Base-by-base conservation (phyloP, 2,797 vertebrate genomes). In the Odontamblyopus rebecca region DNA sequence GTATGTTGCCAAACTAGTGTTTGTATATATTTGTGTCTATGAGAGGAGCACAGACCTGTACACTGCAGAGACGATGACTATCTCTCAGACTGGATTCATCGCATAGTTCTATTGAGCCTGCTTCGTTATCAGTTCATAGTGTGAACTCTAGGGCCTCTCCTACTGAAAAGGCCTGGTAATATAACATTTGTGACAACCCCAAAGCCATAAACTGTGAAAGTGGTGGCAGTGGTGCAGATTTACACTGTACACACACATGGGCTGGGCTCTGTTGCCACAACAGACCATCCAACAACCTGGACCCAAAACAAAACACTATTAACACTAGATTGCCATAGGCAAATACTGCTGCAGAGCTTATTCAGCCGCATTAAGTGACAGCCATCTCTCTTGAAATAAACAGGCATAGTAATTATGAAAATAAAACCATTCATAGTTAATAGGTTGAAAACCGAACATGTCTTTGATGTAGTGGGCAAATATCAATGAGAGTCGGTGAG, bases 1-100 rank as follows among this genome's bases (percentile, higher is more conserved):
- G 86, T 87, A 93, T 93, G 89, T 75, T 13, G 73, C 70, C 84
- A 89, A 86, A 91, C 89, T 82, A 82, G 87, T 82, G 74, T 69
- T 51, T 78, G 44, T 77, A 70, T 75, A 67, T 30, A 15, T 81
- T 51, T 87, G 73, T 75, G 67, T 80, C 77, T 79, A 65, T 68
- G 68, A 68, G 48, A 41, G 26, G 57, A 60, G 70, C 3, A 72
- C 12, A 84, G 73, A 82, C 35, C 16, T n/a, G 8, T 23, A 56
- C 70, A 32, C n/a, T 27, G 61, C 29, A 75, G 78, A 75, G 32
- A 75, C 66, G 73, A 72, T 76, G 54, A 54, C 71, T 73, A 83
- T 78, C 74, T 82, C 56, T 15, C 16, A 0, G 12, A 29, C 51
- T 57, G 56, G 73, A 81, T 53, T 48, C 29, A 50, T 67, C 1